Evolutionary conservation across 2,888 invertebrate species (phyloP).

Genomic region (Latheticus oryzae): DNA sequence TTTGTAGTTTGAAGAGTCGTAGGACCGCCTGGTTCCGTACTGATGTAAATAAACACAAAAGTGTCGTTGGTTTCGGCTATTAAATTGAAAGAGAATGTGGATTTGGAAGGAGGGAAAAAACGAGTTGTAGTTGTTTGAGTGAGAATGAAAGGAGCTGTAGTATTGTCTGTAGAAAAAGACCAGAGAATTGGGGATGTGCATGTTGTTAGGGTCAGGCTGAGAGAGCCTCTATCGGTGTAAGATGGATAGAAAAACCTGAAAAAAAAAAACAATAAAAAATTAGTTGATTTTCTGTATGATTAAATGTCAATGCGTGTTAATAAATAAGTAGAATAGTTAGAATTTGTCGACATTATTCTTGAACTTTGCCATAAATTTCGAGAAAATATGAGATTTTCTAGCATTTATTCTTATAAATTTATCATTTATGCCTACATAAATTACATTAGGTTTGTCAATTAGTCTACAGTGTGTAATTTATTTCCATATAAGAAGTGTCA

Average conservation of each 20-base stretch:
- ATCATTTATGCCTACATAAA: too few species aligned
- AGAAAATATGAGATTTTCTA: too few species aligned
- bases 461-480: too few species aligned
- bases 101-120: constrained; percentile 43
- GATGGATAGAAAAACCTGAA: constrained; percentile 51
- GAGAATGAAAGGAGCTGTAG: constrained; percentile 7
- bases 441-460: too few species aligned
- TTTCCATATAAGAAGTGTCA: too few species aligned
- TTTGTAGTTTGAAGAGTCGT: constrained; percentile 54
- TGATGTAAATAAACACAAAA: constrained; percentile 61
- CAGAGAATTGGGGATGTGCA: constrained; percentile 54
- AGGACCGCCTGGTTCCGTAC: constrained; percentile 61
- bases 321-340: too few species aligned
- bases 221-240: constrained; percentile 42
- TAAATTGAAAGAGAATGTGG: constrained; percentile 49
- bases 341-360: too few species aligned
- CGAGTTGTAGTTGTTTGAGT: constrained; percentile 48
- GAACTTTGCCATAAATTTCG: too few species aligned
- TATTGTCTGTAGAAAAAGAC: constrained; percentile 47
- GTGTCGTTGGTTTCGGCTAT: constrained; percentile 52
- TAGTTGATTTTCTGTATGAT: too few species aligned
- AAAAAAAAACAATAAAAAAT: not conserved
- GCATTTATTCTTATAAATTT: too few species aligned
- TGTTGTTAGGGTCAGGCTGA: constrained; percentile 51
- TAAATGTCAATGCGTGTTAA: too few species aligned